Evolutionary conservation across 2,888 invertebrate species (phyloP).

Genomic region (Onchidella celtica): DNA sequence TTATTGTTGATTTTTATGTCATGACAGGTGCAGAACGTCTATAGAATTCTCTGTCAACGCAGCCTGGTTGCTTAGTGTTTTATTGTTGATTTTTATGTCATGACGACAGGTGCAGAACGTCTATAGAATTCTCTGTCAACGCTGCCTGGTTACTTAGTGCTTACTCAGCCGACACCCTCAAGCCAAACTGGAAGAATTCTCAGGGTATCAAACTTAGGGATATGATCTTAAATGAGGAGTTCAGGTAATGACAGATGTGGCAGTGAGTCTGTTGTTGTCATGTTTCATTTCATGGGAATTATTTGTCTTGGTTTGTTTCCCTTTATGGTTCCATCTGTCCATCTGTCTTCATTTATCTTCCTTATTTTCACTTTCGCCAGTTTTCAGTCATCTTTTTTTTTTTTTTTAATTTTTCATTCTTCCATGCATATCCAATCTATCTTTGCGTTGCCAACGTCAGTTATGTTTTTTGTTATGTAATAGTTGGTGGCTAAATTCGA

Average conservation of each 20-base stretch:
- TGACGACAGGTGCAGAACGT: conserved; percentile 92
- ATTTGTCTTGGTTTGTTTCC: too few relatives aligned
- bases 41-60: conserved; percentile 97
- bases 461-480: too few relatives aligned
- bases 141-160: conserved; percentile 98
- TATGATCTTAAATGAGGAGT: conserved; percentile 87
- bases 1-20: conserved; percentile 14
- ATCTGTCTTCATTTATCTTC: not conserved
- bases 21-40: conserved; percentile 91
- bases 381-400: not conserved
- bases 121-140: conserved; percentile 96
- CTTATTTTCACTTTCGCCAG: too few relatives aligned
- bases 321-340: too few relatives aligned
- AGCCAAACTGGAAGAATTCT: conserved; percentile 86
- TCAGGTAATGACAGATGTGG: conserved; percentile 76
- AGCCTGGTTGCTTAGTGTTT: not conserved
- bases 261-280: too few relatives aligned
- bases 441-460: too few relatives aligned
- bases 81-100: conserved; percentile 14
- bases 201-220: conserved; percentile 88
- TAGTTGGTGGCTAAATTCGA: too few relatives aligned
- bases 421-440: not conserved
- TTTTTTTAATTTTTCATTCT: not conserved
- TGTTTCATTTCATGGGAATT: too few relatives aligned
- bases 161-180: conserved; percentile 86